Percentiles rank a stretch among this genome's conserved stretches.
Evolutionary conservation across 1,140 invertebrate species (phyloP).

Genomic region (Telenomus remus): DNA sequence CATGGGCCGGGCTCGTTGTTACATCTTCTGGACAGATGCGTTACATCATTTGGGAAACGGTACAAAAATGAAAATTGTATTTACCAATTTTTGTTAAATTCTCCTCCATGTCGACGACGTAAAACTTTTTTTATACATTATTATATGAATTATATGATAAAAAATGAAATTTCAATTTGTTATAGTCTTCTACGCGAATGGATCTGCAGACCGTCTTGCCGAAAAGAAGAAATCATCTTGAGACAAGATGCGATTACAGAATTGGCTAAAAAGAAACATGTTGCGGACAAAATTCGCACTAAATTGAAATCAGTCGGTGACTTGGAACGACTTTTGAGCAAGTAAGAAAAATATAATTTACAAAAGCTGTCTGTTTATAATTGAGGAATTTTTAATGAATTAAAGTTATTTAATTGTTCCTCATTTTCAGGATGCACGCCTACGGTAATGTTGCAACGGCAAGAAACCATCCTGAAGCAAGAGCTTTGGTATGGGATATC

Average conservation of each 20-base stretch:
- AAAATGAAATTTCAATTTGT: no score
- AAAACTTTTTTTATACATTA: no score
- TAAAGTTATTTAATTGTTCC: no score
- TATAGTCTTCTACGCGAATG: slow-evolving; percentile 88
- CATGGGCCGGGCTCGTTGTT: slow-evolving; percentile 87
- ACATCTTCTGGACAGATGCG: slow-evolving; percentile 89
- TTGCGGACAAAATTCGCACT: slow-evolving; percentile 79
- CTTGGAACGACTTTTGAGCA: slow-evolving; percentile 92
- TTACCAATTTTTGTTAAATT: no score
- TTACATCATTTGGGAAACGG: slow-evolving; percentile 94
- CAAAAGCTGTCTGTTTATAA: no score
- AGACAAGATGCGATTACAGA: slow-evolving; percentile 91
- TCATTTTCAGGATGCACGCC: slow-evolving; percentile 86
- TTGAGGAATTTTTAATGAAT: no score
- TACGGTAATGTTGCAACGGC: slow-evolving; percentile 85
- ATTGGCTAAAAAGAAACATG: slow-evolving; percentile 80
- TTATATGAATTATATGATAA: no score
- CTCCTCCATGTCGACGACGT: no score
- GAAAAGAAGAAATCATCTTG: slow-evolving; percentile 82
- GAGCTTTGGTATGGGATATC: slow-evolving; percentile 95
- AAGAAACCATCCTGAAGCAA: slow-evolving; percentile 90
- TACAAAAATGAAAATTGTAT: no score
- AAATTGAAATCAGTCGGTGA: slow-evolving; percentile 91
- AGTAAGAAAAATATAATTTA: no score
- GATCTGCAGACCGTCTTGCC: slow-evolving; percentile 94